Evolutionary conservation across 1,140 invertebrate species (phyloP), one percentile per base, ranked within the genome.

Genomic region (Saxidomus purpurata): DNA sequence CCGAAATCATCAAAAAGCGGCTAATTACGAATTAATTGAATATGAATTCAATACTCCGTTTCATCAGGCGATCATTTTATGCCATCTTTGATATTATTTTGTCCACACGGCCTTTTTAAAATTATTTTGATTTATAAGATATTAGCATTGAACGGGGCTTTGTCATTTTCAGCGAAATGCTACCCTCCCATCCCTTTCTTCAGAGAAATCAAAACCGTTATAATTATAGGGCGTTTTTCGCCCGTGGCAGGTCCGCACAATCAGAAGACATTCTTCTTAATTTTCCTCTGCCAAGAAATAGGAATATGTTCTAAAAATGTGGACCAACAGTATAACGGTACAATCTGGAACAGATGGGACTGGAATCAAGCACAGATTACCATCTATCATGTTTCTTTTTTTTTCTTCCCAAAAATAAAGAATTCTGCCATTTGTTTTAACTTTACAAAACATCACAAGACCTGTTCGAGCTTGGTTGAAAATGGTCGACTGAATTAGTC

Each of bases 181-280:
- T 47, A 47, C 63, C 67, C 80, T 38, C 80, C 79, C 80, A 83
- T 22, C 59, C 59, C 80, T 89, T 84, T 89, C 81, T 89, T 83
- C 69, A n/a, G 31, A n/a, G 87, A 82, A 89, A 89, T 83, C 31
- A 36, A 89, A 89, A 89, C 87, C 87, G 87, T 89, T 89, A 89
- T 89, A 89, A 89, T 89, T 89, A 81, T 40, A 89, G 79, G 80
- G 49, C 83, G 49, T 63, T 31, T 52, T 38, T 76, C 43, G 63
- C 87, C 52, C 19, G 19, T 59, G 87, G 87, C 79, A 47, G 52
- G 49, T 71, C 40, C 34, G 69, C 52, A 79, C 61, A 79, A 88
- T 61, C 47, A 55, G 22, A 88, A 69, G 71, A 79, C 71, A 88
- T 83, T 38, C 69, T 71, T 89, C 87, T 89, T 89, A 82, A 89